Percentiles rank a stretch among this genome's conserved stretches.
phyloP scores from a whole-genome alignment of 2,888 invertebrate species.

The Acholoe squamosa region DNA sequence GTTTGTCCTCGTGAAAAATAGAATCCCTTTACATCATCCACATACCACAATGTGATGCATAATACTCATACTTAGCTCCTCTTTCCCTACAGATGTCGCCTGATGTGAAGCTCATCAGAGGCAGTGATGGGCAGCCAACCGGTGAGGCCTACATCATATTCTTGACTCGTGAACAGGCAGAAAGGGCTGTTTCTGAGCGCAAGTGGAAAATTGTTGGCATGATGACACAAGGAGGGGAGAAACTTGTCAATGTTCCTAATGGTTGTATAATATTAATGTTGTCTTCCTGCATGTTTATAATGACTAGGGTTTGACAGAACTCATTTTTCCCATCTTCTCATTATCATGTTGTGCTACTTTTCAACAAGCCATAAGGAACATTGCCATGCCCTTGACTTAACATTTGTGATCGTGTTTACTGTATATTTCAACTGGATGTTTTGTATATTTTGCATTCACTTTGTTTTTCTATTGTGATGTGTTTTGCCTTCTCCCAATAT shows the following conservation, averaged over 20 bases:
- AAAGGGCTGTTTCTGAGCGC: conserved; percentile 83
- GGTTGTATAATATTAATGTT: not conserved
- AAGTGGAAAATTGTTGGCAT: conserved; percentile 83
- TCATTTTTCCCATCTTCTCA: no score
- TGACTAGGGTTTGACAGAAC: not conserved
- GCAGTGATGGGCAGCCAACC: conserved; percentile 83
- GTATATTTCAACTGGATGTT: not conserved
- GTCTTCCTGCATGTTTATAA: not conserved
- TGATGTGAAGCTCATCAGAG: conserved; percentile 84
- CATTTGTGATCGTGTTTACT: not conserved
- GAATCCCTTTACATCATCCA: no score
- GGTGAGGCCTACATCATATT: conserved; percentile 84
- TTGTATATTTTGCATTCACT: conserved; percentile 24
- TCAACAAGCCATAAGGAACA: not conserved
- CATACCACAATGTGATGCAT: no score
- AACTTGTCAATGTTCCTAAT: not conserved
- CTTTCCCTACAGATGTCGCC: conserved; percentile 79
- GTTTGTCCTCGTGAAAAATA: no score
- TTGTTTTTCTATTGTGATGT: not conserved
- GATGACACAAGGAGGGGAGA: not conserved
- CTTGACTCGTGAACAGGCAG: conserved; percentile 83
- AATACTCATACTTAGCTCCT: not conserved
- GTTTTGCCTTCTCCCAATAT: not conserved
- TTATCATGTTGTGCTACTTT: not conserved
- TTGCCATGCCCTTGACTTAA: not conserved